These are phyloP conservation scores for Smittia aterrima DNA, from an alignment of 2,888 invertebrate genomes.

Conservation along the genomic window DNA sequence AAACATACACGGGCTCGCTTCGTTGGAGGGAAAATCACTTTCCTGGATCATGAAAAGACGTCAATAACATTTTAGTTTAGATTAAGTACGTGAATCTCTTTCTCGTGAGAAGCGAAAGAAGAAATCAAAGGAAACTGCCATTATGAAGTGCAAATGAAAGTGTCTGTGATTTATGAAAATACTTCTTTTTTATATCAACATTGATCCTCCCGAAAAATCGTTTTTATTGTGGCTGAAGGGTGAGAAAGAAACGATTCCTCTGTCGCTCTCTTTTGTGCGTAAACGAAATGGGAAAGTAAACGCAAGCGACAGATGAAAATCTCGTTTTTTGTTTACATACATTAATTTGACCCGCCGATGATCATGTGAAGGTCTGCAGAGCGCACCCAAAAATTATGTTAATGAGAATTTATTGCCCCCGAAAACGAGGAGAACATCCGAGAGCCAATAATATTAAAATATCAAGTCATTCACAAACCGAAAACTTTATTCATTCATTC, in stretches of 20 bases:
- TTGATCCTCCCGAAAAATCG: slow-evolving; percentile 14
- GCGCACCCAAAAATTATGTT: slow-evolving; percentile 39
- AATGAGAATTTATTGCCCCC: slow-evolving; percentile 37
- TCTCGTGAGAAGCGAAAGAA: slow-evolving; percentile 1
- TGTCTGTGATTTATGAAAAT: slow-evolving; percentile 42
- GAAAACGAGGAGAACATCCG: slow-evolving; percentile 15
- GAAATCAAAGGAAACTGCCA: slow-evolving; percentile 25
- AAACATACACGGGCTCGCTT: neutral
- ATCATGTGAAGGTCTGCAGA: neutral
- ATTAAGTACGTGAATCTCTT: slow-evolving; percentile 28
- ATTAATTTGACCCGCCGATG: neutral
- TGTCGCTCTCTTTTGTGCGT: neutral
- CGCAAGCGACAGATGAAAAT: neutral
- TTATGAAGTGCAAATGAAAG: slow-evolving; percentile 41
- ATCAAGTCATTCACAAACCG: slow-evolving; percentile 27
- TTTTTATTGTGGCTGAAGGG: slow-evolving; percentile 1
- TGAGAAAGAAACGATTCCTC: neutral
- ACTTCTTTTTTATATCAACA: slow-evolving; percentile 4
- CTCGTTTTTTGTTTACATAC: slow-evolving; percentile 2
- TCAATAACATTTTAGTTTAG: neutral
- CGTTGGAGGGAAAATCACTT: slow-evolving; percentile 4
- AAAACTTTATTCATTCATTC: slow-evolving; percentile 27
- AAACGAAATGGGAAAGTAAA: slow-evolving; percentile 12
- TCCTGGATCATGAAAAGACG: slow-evolving; percentile 9
- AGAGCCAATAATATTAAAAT: slow-evolving; percentile 36